phyloP scores from a whole-genome alignment of 64 coral and sea anemone species.

The Actinia tenebrosa region DNA sequence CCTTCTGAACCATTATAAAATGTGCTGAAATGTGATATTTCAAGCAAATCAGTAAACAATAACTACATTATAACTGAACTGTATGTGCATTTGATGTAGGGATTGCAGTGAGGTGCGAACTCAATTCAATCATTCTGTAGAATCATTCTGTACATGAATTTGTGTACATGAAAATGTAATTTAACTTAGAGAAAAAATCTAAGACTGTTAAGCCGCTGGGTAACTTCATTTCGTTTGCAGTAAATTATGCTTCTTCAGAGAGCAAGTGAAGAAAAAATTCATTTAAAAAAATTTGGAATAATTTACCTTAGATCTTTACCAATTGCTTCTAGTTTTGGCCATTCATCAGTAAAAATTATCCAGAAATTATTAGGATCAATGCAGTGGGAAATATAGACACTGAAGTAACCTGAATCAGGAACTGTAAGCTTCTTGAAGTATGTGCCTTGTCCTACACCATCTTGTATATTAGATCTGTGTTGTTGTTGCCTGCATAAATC shows the following conservation, averaged over 20 bases:
- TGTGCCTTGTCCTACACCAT: conserved; percentile 72
- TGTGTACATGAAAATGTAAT: too few relatives aligned
- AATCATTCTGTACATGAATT: too few relatives aligned
- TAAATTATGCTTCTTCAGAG: too few relatives aligned
- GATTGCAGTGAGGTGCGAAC: too few relatives aligned
- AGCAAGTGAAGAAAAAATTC: too few relatives aligned
- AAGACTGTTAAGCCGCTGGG: too few relatives aligned
- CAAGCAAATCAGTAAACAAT: too few relatives aligned
- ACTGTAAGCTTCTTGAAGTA: conserved; percentile 63
- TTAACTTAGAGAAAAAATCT: too few relatives aligned
- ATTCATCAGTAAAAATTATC: conserved; percentile 74
- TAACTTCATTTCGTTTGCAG: too few relatives aligned
- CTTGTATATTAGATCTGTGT: conserved; percentile 52
- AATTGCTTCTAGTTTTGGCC: conserved; percentile 61
- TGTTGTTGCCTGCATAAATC: not conserved
- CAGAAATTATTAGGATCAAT: conserved; percentile 83
- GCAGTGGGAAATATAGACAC: conserved; percentile 72
- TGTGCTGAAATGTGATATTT: conserved; percentile 23
- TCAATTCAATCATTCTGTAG: too few relatives aligned
- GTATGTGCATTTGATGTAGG: too few relatives aligned
- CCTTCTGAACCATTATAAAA: conserved; percentile 81
- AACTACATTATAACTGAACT: too few relatives aligned
- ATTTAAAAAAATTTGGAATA: not conserved
- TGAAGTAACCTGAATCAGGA: conserved; percentile 57
- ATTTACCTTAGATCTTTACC: conserved; percentile 70